A percentile compares a stretch with the other conserved stretches of the same genome.
Conservation (phyloP, 2,888 invertebrate species). For the Dorcus hopei region DNA sequence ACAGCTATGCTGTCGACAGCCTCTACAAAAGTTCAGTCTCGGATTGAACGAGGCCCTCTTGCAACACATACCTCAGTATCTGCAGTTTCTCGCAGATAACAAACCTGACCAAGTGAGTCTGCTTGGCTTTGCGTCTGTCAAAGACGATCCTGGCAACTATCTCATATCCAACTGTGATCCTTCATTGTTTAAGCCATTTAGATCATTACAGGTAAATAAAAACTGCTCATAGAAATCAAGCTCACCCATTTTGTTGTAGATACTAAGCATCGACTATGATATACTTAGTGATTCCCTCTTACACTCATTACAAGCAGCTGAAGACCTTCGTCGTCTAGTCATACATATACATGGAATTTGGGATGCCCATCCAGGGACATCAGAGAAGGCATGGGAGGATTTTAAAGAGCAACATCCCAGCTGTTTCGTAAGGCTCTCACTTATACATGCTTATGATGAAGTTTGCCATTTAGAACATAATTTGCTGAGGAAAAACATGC, state of each 20-base stretch:
- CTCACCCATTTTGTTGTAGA: slow-evolving; percentile 34
- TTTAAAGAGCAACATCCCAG: slow-evolving; percentile 55
- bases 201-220: slow-evolving; percentile 52
- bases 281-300: slow-evolving; percentile 53
- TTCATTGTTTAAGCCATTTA: slow-evolving; percentile 58
- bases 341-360: slow-evolving; percentile 69
- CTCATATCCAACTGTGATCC: slow-evolving; percentile 56
- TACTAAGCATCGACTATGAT: slow-evolving; percentile 58
- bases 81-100: slow-evolving; percentile 39
- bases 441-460: slow-evolving; percentile 69
- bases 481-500: slow-evolving; percentile 67
- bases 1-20: slow-evolving; percentile 31
- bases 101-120: slow-evolving; percentile 57
- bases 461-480: slow-evolving; percentile 59
- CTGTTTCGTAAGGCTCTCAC: slow-evolving; percentile 59
- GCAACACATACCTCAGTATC: slow-evolving; percentile 37
- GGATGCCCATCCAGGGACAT: slow-evolving; percentile 60
- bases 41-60: slow-evolving; percentile 47
- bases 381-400: slow-evolving; percentile 62
- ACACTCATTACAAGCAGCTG: slow-evolving; percentile 36
- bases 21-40: slow-evolving; percentile 42
- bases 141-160: slow-evolving; percentile 69
- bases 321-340: slow-evolving; percentile 57
- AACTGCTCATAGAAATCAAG: background rate
- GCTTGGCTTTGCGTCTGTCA: slow-evolving; percentile 69